A percentile compares a stretch with the other conserved stretches of the same genome.
These are phyloP conservation scores for Urocitellus parryii DNA, from an alignment of 2,113 vertebrate species.

Conservation along the genomic window DNA sequence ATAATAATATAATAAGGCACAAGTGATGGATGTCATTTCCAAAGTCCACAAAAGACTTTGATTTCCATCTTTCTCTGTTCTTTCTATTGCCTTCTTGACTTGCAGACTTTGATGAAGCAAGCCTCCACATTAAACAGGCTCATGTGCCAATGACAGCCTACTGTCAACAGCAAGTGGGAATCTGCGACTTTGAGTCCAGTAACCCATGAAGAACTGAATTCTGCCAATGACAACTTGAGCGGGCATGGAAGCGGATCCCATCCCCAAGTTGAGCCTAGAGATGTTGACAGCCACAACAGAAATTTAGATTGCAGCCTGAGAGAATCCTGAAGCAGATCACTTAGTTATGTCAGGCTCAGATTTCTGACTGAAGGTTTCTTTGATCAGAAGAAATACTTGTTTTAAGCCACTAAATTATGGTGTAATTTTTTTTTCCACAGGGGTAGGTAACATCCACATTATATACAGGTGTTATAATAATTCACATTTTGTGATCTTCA, in stretches of 20 bases:
- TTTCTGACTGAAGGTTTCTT: background rate
- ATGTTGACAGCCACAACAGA: background rate
- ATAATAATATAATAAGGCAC: background rate
- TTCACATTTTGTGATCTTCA: conserved; percentile 14
- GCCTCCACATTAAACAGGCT: background rate
- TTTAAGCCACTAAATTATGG: background rate
- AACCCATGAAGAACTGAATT: background rate
- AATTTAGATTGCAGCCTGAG: background rate
- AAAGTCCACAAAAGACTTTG: background rate
- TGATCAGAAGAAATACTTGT: background rate
- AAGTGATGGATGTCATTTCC: background rate
- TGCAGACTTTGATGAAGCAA: background rate
- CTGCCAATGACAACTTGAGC: background rate
- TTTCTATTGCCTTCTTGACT: background rate
- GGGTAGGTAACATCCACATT: background rate
- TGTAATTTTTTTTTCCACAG: background rate
- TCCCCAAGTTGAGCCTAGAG: background rate
- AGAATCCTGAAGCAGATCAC: background rate
- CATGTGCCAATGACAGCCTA: background rate
- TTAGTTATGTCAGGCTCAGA: background rate
- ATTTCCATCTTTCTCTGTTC: background rate
- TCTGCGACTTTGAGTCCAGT: background rate
- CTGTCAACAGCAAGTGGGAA: background rate
- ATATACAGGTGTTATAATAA: no score
- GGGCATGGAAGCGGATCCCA: background rate